A percentile compares a stretch with the other conserved stretches of the same genome.
These are phyloP conservation scores for Anadara kagoshimensis DNA, from an alignment of 1,140 invertebrate species.

Conservation along the genomic window DNA sequence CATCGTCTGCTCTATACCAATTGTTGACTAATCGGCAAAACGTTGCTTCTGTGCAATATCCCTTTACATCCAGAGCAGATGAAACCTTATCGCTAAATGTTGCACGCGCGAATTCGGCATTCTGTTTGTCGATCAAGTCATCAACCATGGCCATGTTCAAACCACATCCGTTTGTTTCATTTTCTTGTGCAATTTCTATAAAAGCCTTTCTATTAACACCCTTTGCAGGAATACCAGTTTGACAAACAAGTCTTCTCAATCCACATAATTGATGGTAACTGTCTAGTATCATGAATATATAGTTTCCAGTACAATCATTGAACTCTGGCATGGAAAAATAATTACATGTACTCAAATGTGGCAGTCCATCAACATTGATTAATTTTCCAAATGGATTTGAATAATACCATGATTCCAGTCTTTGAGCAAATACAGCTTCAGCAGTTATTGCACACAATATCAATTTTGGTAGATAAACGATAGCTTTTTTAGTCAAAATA, in stretches of 20 bases:
- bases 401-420: conserved; percentile 4
- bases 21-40: conserved; percentile 18
- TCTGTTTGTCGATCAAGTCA: conserved; percentile 34
- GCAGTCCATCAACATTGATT: background rate
- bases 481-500: background rate
- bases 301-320: background rate
- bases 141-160: conserved; percentile 15
- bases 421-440: conserved; percentile 18
- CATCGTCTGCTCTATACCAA: conserved; percentile 29
- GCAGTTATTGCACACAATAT: conserved; percentile 14
- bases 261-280: conserved; percentile 33
- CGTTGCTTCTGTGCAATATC: background rate
- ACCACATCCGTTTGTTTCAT: conserved; percentile 5
- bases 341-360: background rate
- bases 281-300: conserved; percentile 23
- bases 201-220: conserved; percentile 14
- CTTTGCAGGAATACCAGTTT: conserved; percentile 7
- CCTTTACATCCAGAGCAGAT: background rate
- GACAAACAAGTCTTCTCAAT: conserved; percentile 20
- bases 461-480: conserved; percentile 21
- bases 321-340: conserved; percentile 28
- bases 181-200: conserved; percentile 22
- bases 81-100: conserved; percentile 4
- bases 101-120: conserved; percentile 11
- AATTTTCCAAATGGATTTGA: conserved; percentile 13